phyloP scores from a whole-genome alignment of 2,797 vertebrate species.

The Manis javanica region DNA sequence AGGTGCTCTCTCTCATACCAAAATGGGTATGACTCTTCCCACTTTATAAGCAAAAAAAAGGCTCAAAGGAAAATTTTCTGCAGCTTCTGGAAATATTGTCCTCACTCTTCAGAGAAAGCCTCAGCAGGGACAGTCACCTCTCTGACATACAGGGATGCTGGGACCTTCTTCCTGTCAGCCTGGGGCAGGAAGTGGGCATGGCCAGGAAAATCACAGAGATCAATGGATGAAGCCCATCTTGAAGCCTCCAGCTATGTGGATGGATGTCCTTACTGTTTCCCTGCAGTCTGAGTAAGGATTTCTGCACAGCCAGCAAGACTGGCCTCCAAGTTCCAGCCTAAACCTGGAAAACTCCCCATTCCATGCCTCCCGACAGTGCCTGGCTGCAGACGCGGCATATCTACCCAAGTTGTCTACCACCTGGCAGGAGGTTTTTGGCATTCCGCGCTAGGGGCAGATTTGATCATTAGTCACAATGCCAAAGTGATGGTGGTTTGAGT shows the following conservation, averaged over 20 bases:
- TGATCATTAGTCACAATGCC: conserved; percentile 39
- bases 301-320: neutral
- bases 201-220: neutral
- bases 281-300: neutral
- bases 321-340: neutral
- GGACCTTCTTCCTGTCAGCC: too few relatives aligned
- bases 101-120: neutral
- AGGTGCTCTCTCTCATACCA: neutral
- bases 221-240: neutral
- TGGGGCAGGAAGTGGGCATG: too few relatives aligned
- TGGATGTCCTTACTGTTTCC: neutral
- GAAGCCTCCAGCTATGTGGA: neutral
- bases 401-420: neutral
- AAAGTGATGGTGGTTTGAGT: conserved; percentile 63
- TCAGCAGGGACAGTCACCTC: neutral
- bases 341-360: neutral
- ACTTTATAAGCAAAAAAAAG: neutral
- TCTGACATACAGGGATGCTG: too few relatives aligned
- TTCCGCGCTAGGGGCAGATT: neutral
- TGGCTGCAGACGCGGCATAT: neutral
- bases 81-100: neutral
- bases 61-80: neutral
- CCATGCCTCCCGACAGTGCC: neutral
- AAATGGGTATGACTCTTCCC: neutral
- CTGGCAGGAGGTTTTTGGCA: conserved; percentile 46